phyloP scores from a whole-genome alignment of 2,888 invertebrate genomes.

The Drosophila algonquin region DNA sequence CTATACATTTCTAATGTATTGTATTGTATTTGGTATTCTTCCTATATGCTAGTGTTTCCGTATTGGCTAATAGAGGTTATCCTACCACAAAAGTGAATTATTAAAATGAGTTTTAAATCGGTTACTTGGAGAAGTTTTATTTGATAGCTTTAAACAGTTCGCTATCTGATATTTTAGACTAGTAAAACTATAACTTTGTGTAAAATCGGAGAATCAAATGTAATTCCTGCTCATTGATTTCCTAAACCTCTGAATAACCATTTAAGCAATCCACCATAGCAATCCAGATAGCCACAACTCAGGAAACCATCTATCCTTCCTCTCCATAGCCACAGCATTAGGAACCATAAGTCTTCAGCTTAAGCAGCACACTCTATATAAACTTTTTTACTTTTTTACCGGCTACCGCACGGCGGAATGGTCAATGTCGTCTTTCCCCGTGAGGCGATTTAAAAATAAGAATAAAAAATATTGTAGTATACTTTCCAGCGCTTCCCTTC shows the following conservation, averaged over 20 bases:
- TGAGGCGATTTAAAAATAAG: slow-evolving; percentile 12
- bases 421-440: slow-evolving; percentile 2
- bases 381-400: background rate
- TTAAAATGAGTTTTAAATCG: background rate
- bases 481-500: slow-evolving; percentile 47
- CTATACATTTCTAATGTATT: too few relatives aligned
- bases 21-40: too few relatives aligned
- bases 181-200: too few relatives aligned
- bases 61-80: too few relatives aligned
- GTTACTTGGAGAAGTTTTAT: background rate
- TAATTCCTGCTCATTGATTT: background rate
- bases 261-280: background rate
- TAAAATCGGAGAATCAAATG: too few relatives aligned
- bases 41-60: too few relatives aligned
- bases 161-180: too few relatives aligned
- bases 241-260: background rate
- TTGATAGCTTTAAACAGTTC: too few relatives aligned
- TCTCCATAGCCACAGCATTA: background rate
- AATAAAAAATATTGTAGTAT: slow-evolving; percentile 38
- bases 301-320: background rate
- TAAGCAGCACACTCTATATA: background rate
- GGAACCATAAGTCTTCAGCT: background rate
- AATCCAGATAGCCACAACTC: background rate
- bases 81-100: background rate
- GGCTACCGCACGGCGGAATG: slow-evolving; percentile 22